Conservation (phyloP, 2,113 vertebrate genomes). For the Hyla sarda region DNA sequence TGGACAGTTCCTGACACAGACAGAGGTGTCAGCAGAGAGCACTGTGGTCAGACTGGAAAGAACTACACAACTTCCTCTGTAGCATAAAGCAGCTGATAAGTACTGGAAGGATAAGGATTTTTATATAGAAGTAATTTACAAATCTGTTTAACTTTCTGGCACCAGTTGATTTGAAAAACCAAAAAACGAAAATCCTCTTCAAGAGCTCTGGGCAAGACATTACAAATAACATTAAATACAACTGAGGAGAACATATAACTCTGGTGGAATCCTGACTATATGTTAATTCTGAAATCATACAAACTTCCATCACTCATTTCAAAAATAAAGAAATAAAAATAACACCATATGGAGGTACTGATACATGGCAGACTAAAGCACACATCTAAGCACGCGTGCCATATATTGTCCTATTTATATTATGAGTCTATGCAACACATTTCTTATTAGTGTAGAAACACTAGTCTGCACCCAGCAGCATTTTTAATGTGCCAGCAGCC, state of each 20-base stretch:
- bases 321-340: no score
- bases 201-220: background rate
- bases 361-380: background rate
- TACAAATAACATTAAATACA: background rate
- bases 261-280: background rate
- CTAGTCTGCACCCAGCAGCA: background rate
- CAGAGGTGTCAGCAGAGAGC: no score
- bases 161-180: no score
- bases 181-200: no score
- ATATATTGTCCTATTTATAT: conserved; percentile 19
- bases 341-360: conserved; percentile 11
- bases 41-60: no score
- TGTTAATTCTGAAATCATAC: background rate
- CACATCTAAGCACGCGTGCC: background rate
- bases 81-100: no score
- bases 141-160: no score
- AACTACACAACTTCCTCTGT: no score
- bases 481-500: conserved; percentile 8
- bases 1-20: no score
- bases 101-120: no score
- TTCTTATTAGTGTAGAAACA: background rate
- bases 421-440: background rate
- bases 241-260: background rate
- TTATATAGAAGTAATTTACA: no score
- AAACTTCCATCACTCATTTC: background rate